These are phyloP conservation scores for Andrena flavipes DNA, from an alignment of 2,888 invertebrate species.

Conservation along the genomic window DNA sequence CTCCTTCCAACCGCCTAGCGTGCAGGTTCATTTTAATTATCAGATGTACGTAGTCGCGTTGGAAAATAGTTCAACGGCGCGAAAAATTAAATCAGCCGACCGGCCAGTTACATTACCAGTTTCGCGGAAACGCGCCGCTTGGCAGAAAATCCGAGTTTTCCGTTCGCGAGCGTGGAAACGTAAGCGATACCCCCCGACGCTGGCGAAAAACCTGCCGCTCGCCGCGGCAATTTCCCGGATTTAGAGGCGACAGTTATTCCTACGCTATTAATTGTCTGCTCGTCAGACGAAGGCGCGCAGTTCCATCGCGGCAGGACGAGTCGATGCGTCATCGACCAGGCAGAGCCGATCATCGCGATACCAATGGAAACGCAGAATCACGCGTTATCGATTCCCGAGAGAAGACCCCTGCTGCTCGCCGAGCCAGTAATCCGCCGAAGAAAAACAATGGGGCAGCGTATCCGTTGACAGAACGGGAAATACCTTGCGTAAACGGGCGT, in stretches of 20 bases:
- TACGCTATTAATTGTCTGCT: conserved; percentile 13
- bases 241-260: not conserved
- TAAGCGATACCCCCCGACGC: not conserved
- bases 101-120: no score
- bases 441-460: conserved; percentile 15
- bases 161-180: no score
- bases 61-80: not conserved
- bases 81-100: no score
- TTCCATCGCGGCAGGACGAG: conserved; percentile 19
- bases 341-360: conserved; percentile 29
- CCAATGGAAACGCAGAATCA: conserved; percentile 46
- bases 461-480: conserved; percentile 49
- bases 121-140: no score
- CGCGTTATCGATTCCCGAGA: conserved; percentile 46
- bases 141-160: no score
- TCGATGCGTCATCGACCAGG: conserved; percentile 50
- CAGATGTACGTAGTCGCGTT: not conserved
- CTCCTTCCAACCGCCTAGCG: not conserved
- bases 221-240: not conserved
- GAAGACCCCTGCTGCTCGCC: conserved; percentile 22
- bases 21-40: not conserved
- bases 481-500: conserved; percentile 45
- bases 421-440: conserved; percentile 25
- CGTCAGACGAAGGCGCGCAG: not conserved
- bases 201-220: not conserved